Base-by-base conservation (phyloP, 2,797 vertebrate species). In the Anabacerthia variegaticeps region DNA sequence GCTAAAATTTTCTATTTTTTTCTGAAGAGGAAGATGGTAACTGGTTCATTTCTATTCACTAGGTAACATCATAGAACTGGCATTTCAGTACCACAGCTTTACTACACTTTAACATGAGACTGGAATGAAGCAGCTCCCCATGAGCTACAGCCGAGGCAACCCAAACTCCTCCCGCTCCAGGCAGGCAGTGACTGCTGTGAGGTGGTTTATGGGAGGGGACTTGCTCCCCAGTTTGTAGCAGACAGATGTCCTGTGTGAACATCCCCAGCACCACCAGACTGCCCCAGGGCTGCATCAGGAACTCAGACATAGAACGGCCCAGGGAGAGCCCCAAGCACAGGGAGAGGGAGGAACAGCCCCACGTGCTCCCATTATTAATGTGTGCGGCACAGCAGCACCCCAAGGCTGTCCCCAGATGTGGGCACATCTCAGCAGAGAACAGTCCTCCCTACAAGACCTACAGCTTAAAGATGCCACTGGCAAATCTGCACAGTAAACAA, bases 31-130 rank as follows among this genome's bases (percentile, higher is more conserved):
- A 73, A 56, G 81, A 76, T 5, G 2, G 68, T 62, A 86, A 89
- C 79, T 72, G 78, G 56, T 73, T 87, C 62, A 65, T 91, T 89
- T 89, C 55, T 79, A 66, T 63, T 69, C 71, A 46, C 37, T 18
- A 46, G 46, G 62, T 68, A 63, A 28, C 14, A 14, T 16, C 36
- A 54, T 3, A 4, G 9, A 74, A 51, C 28, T 5, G 26, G 9
- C 43, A 73, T 26, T 65, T 61, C 32, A 43, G 51, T 41, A 36
- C 51, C 0, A 0, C 21, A 21, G 26, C 36, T 46, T 85, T 68
- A 68, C 52, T 43, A 3, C 1, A 4, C 49, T 54, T 62, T 34
- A 74, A 52, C 8, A 49, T 46, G 54, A 77, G 76, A 32, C 43
- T 39, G 55, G 73, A 85, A 84, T 22, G 32, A 85, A 59, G 85